Conservation (phyloP, 2,113 vertebrate genomes). For the Dicaeum eximium region DNA sequence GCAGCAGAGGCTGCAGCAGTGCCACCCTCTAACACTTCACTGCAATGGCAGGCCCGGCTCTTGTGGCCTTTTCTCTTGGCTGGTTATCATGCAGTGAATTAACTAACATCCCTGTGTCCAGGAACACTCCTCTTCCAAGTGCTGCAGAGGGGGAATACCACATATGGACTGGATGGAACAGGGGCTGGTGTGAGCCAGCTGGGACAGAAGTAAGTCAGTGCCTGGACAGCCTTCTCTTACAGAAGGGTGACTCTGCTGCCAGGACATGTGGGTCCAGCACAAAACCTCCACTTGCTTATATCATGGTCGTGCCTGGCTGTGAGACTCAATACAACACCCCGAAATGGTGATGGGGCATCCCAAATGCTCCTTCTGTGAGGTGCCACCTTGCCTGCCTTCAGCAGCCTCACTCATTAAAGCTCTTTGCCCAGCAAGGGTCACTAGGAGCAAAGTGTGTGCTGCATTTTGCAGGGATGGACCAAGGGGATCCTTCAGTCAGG, state of each 20-base stretch:
- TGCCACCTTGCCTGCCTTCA: neutral
- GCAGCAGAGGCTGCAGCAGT: neutral
- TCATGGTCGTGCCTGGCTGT: neutral
- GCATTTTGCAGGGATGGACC: neutral
- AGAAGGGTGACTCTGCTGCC: neutral
- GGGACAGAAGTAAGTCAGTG: neutral
- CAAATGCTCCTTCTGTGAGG: neutral
- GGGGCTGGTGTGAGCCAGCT: neutral
- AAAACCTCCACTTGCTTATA: rapidly evolving
- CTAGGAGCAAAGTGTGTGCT: rapidly evolving
- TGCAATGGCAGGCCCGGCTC: neutral
- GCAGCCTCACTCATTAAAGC: rapidly evolving
- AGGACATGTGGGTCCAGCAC: neutral
- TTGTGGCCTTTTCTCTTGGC: neutral
- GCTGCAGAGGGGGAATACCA: slow-evolving; percentile 15
- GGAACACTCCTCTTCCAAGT: slow-evolving; percentile 5
- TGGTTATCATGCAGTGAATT: neutral
- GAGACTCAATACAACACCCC: neutral
- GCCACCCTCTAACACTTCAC: neutral
- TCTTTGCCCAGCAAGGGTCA: neutral
- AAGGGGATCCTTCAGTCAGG: neutral
- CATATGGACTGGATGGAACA: neutral
- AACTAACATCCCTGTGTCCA: neutral
- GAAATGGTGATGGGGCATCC: neutral
- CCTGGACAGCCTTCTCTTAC: neutral